These are phyloP conservation scores for Caloenas nicobarica DNA, from an alignment of 2,113 vertebrate species.

Conservation along the genomic window DNA sequence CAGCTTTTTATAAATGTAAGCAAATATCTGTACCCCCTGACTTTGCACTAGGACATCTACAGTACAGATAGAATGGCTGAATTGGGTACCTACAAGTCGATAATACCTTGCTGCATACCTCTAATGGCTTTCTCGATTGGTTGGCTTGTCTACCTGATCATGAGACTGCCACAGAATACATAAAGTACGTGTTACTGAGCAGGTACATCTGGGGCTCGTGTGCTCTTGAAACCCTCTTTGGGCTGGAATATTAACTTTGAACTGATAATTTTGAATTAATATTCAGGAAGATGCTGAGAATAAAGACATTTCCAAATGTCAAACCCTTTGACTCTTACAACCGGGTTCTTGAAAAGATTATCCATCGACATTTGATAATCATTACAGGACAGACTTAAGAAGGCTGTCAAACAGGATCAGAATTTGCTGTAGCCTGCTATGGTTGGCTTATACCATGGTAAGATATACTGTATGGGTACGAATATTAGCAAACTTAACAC, in stretches of 20 bases:
- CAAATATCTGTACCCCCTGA: not conserved
- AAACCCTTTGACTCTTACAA: not conserved
- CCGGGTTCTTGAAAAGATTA: not conserved
- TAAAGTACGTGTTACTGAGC: not conserved
- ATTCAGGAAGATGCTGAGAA: not conserved
- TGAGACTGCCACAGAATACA: not conserved
- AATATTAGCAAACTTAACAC: not conserved
- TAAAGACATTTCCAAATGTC: not conserved
- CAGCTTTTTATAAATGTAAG: not conserved
- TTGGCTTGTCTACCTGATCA: not conserved
- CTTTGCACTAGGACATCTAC: not conserved
- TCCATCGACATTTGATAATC: not conserved
- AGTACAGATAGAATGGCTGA: not conserved
- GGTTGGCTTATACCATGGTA: not conserved
- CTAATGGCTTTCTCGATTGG: not conserved
- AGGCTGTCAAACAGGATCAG: not conserved
- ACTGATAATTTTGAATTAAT: not conserved
- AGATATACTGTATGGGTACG: not conserved
- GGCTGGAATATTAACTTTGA: not conserved
- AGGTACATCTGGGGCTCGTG: not conserved
- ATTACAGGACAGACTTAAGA: not conserved
- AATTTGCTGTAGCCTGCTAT: not conserved
- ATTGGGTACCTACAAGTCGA: not conserved
- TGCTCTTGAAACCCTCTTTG: not conserved
- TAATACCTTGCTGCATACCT: not conserved